phyloP scores from a whole-genome alignment of 2,797 vertebrate genomes.

The Eulemur albifrons region DNA sequence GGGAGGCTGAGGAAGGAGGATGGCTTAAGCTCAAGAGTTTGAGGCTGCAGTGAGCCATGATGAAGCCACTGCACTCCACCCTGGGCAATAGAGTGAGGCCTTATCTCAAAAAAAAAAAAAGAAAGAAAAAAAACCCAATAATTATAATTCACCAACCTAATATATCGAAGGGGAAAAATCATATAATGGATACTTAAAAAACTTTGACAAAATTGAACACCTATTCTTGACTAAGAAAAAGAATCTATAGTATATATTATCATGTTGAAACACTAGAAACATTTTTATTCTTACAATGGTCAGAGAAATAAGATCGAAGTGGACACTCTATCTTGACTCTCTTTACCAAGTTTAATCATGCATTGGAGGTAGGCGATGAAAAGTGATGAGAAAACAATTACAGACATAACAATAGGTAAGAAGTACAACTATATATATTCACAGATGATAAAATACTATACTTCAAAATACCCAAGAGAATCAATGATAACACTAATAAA shows the following conservation, averaged over 20 bases:
- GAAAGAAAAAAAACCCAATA: no score
- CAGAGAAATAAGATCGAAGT: not conserved
- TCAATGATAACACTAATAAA: not conserved
- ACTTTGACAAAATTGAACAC: not conserved
- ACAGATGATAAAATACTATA: not conserved
- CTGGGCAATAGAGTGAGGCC: not conserved
- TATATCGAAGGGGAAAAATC: not conserved
- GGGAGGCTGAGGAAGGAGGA: not conserved
- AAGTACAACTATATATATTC: not conserved
- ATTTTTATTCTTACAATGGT: not conserved
- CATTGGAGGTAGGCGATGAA: not conserved
- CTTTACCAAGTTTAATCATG: not conserved
- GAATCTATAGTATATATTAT: not conserved
- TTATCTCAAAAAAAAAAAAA: not conserved
- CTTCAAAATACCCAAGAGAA: not conserved
- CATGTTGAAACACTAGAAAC: not conserved
- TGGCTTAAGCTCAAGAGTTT: not conserved
- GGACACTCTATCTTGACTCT: not conserved
- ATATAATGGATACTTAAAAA: not conserved
- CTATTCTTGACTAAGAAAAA: not conserved
- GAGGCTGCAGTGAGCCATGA: not conserved
- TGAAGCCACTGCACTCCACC: not conserved
- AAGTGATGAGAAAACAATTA: not conserved
- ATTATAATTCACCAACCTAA: not conserved
- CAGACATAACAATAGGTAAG: not conserved